Evolutionary conservation across 2,888 invertebrate species (phyloP), one percentile per base, ranked within the genome.

Genomic region (Stenodema calcarata): DNA sequence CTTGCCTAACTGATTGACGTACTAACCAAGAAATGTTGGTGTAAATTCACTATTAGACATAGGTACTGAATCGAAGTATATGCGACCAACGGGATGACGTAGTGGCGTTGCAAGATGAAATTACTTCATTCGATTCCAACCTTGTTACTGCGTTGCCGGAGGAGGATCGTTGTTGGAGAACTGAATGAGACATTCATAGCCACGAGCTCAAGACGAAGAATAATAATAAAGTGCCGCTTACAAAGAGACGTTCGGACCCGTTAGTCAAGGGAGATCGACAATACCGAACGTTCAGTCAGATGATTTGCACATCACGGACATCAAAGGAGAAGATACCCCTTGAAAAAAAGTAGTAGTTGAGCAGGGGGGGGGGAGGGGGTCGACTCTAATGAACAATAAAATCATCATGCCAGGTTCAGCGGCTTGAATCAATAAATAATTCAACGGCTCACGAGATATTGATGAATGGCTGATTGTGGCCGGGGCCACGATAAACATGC

Each of bases 401-500:
- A 84, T 84, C 84, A 84, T 84, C 84, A 84, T 84, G 70, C 70
- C 84, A 73, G 30, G 84, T 44, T 73, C 84, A 84, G 84, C 84
- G 70, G 84, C 73, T 78, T 41, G 84, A 84, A 84, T 84, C 84
- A 44, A 84, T 84, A 84, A 84, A 84, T 84, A 84, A 84, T 84
- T 84, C 84, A 84, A 73, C 70, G 84, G 82, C 30, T 70, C 41
- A 30, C 42, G 44, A 47, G 70, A 79, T 86, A 86, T 86, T 86
- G 86, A 86, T 86, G 86, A 86, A 86, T 86, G 86, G 86, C 70
- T 86, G 86, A 86, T 86, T 86, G 86, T 86, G 86, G 86, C 78
- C 23, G 75, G 62, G 41, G 79, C 69, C 79, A 79, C 86, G 69
- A 86, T 86, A 86, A 86, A 86, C 86, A 86, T 86, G 86, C 79